Evolutionary conservation across 2,113 vertebrate genomes (phyloP), one percentile per base, ranked within the genome.

Genomic region (Columbina picui): DNA sequence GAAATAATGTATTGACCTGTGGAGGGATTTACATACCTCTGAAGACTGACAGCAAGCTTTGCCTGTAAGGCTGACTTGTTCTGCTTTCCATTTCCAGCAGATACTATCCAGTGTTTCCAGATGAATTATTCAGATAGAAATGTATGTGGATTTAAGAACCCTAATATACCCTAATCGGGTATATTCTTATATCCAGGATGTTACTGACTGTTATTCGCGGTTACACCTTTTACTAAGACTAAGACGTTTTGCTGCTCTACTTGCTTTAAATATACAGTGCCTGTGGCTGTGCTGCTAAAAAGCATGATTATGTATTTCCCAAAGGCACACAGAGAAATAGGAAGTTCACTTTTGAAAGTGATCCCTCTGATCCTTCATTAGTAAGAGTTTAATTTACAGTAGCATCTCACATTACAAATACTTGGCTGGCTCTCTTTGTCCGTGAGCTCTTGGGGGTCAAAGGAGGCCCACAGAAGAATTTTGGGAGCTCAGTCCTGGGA

Each of bases 361-460:
- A 94, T 94, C 56, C 61, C 88, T 80, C 95, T 96, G 63, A 89
- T 97, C 90, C 93, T 96, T 78, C 96, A 90, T 93, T 96, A 95
- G 47, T 36, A 85, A 96, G 55, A 1, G 0, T 89, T 96, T 97
- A 92, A 94, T 95, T 83, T 96, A 76, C 82, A 34, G 86, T 91
- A 95, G 90, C 64, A 71, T 7, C 94, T 47, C 73, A 2, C 76
- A 86, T 97, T 97, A 94, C 95, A 97, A 97, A 84, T 85, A 83
- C 36, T 94, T 85, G 90, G 18, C 84, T 93, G 68, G 10, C 77
- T 90, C 14, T 59, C 81, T 96, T 94, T 96, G 16, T n/a, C 63
- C 93, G 52, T 9, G 1, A 79, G 15, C 69, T 97, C 82, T 55
- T 5, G 4, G 53, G 79, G 74, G 75, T 95, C 81, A 67, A 74